Evolutionary conservation across 2,797 vertebrate species (phyloP).

Genomic region (Thripadectes ignobilis): DNA sequence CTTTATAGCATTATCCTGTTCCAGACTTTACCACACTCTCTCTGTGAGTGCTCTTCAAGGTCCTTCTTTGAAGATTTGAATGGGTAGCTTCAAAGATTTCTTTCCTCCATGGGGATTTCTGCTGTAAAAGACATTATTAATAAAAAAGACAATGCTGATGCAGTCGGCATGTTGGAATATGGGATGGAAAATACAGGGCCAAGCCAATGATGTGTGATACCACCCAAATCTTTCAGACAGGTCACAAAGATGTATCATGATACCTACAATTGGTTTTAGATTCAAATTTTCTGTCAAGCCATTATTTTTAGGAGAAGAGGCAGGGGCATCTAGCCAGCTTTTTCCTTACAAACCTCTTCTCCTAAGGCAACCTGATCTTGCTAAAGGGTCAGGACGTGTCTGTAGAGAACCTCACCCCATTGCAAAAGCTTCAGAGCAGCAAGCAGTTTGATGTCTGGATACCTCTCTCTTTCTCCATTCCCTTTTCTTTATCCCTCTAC

Average conservation of each 20-base stretch:
- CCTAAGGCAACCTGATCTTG: background rate
- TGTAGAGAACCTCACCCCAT: background rate
- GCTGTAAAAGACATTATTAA: background rate
- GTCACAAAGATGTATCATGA: background rate
- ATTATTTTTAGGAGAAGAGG: background rate
- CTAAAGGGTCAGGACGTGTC: background rate
- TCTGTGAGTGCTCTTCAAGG: background rate
- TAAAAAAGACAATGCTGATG: background rate
- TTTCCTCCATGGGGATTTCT: background rate
- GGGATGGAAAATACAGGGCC: background rate
- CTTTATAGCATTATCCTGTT: background rate
- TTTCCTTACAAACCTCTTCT: background rate
- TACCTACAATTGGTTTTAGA: background rate
- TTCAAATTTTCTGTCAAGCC: background rate
- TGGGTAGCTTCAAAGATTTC: slow-evolving; percentile 13
- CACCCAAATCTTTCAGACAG: background rate
- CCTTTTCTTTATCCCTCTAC: background rate
- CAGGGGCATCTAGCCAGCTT: background rate
- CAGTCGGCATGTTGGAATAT: background rate
- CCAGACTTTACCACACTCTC: background rate
- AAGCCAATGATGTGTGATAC: background rate
- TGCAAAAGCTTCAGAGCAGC: background rate
- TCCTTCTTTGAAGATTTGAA: slow-evolving; percentile 41
- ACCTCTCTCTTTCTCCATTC: background rate
- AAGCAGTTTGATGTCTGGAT: background rate